Percentiles rank a stretch among this genome's conserved stretches.
These are phyloP conservation scores for Rallus crepitans DNA, from an alignment of 2,797 vertebrate genomes.

Conservation along the genomic window DNA sequence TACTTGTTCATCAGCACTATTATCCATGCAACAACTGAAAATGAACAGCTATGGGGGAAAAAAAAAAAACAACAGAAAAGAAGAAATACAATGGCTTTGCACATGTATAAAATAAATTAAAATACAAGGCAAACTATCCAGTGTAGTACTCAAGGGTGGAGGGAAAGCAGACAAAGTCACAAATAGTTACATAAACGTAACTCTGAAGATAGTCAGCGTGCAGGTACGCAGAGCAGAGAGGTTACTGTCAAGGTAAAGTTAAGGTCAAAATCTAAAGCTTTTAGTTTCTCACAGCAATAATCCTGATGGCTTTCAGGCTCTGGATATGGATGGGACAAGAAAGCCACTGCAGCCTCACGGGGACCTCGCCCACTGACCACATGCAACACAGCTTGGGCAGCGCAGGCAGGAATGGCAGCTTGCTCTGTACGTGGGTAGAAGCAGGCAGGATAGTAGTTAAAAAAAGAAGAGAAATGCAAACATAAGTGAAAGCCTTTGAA, in stretches of 20 bases:
- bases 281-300: background rate
- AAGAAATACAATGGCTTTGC: conserved; percentile 25
- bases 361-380: background rate
- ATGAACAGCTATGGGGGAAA: conserved; percentile 30
- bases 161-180: background rate
- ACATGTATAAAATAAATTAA: background rate
- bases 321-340: background rate
- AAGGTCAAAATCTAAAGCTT: background rate
- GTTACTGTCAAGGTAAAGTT: background rate
- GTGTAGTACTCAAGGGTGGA: background rate
- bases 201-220: background rate
- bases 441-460: background rate
- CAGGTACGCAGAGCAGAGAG: fast-evolving
- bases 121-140: background rate
- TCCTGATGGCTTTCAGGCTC: background rate
- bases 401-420: background rate
- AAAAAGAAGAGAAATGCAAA: background rate
- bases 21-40: conserved; percentile 63
- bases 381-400: background rate
- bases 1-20: conserved; percentile 64
- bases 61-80: background rate
- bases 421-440: background rate
- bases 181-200: background rate
- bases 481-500: background rate
- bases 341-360: background rate